Base-by-base conservation (phyloP, 2,113 vertebrate genomes). In the Chunga burmeisteri region DNA sequence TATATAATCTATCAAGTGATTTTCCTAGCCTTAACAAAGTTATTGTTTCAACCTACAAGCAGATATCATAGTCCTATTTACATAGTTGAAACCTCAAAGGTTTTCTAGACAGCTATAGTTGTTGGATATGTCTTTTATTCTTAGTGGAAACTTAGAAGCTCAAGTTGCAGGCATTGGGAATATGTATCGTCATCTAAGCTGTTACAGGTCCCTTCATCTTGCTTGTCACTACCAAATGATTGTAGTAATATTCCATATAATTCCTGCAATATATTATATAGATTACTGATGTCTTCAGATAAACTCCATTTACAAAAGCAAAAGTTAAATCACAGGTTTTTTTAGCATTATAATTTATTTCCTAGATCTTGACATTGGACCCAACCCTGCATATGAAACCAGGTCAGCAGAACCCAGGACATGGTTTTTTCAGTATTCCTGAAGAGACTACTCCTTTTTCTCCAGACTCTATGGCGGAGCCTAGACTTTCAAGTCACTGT, bases 311-410 rank as follows among this genome's bases (percentile, higher is more conserved):
- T 72, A 40, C n/a, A 34, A 47, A 52, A 85, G 44, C 16, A 55
- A 27, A 29, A 72, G 13, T 78, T 13, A 29, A 71, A 65, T 30
- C n/a, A 79, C 25, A 18, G 1, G 6, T 49, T 86, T 52, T 53
- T 72, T 66, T 56, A 74, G 13, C 46, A 21, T 58, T 94, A 4
- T 93, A 42, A 96, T 75, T 93, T 75, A 8, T 96, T 96, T 95
- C 71, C 42, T 85, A 99, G 99, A 95, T 99, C 56, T 96, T 99
- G 96, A 98, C 98, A 0, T 94, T 99, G 47, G 99, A 99, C 84
- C 98, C 98, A 12, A 97, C 97, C 1, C 94, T 98, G 22, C 98
- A 98, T 52, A 95, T 96, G 97, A 99, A 98, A 40, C 98, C 98
- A 56, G 98, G 96, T 10, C 98, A 98, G 68, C 98, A 97, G 47